A percentile compares a stretch with the other conserved stretches of the same genome.
Evolutionary conservation across 2,888 invertebrate species (phyloP).

Genomic region (Timandra comae): DNA sequence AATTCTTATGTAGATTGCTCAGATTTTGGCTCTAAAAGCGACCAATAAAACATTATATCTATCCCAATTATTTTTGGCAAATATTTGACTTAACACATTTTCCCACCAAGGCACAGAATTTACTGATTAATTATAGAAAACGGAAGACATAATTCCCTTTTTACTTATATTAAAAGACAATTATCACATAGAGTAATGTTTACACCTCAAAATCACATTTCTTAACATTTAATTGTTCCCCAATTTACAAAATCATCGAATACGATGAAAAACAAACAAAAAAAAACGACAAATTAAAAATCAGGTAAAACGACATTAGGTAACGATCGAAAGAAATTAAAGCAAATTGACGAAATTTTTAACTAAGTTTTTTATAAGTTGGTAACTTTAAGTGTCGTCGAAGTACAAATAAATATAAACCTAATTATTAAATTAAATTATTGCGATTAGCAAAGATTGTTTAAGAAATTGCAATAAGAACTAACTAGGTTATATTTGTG

Average conservation of each 20-base stretch:
- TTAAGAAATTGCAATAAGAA: background rate
- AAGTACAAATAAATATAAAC: background rate
- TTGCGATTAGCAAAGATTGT: too few relatives aligned
- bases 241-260: conserved; percentile 55
- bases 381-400: conserved; percentile 63
- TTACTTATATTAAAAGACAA: conserved; percentile 49
- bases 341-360: conserved; percentile 58
- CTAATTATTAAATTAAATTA: background rate
- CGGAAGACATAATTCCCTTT: conserved; percentile 66
- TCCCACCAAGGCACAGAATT: conserved; percentile 6
- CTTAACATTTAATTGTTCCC: conserved; percentile 73
- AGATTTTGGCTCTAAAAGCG: too few relatives aligned
- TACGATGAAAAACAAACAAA: conserved; percentile 53
- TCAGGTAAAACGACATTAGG: conserved; percentile 66
- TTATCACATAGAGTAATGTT: conserved; percentile 70
- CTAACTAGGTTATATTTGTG: background rate
- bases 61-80: too few relatives aligned
- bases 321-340: conserved; percentile 70
- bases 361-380: conserved; percentile 66
- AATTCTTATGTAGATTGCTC: too few relatives aligned
- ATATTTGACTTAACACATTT: conserved; percentile 8
- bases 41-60: too few relatives aligned
- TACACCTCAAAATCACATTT: conserved; percentile 69
- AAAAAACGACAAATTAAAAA: conserved; percentile 41
- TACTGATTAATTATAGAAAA: conserved; percentile 50